Percentiles rank a stretch among this genome's conserved stretches.
These are phyloP conservation scores for Eupithecia vulgata DNA, from an alignment of 2,888 invertebrate species.

Conservation along the genomic window DNA sequence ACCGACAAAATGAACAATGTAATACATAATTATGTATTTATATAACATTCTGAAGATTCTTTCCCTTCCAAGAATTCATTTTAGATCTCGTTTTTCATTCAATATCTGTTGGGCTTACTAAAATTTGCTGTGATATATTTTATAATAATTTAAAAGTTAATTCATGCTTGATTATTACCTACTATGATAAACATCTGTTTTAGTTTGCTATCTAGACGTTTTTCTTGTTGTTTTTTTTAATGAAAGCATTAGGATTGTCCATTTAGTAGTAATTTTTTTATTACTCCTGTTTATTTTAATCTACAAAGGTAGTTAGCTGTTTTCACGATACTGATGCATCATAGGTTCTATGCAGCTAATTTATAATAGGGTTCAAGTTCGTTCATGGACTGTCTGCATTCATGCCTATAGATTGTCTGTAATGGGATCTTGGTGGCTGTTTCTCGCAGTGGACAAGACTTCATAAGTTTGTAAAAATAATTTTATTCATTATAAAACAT, in stretches of 20 bases:
- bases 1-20: conserved; percentile 57
- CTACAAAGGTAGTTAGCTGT: conserved; percentile 3
- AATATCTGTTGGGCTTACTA: conserved; percentile 71
- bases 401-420: conserved; percentile 59
- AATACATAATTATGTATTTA: conserved; percentile 50
- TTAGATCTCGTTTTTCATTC: conserved; percentile 47
- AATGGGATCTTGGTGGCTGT: conserved; percentile 73
- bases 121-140: conserved; percentile 83
- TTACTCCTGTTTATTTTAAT: conserved; percentile 7
- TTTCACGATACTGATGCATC: neutral
- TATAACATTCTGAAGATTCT: conserved; percentile 48
- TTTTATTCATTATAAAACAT: conserved; percentile 73
- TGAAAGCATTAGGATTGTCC: conserved; percentile 63
- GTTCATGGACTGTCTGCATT: conserved; percentile 67
- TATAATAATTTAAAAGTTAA: conserved; percentile 71
- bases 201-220: conserved; percentile 61
- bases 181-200: conserved; percentile 58
- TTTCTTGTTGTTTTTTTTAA: conserved; percentile 59
- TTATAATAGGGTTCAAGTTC: conserved; percentile 31
- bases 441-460: conserved; percentile 70
- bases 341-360: conserved; percentile 37
- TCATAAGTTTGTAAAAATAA: conserved; percentile 75
- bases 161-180: conserved; percentile 59
- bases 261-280: conserved; percentile 51
- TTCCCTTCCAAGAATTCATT: conserved; percentile 43